phyloP scores from a whole-genome alignment of 2,888 invertebrate genomes.

The Ceramica pisi region DNA sequence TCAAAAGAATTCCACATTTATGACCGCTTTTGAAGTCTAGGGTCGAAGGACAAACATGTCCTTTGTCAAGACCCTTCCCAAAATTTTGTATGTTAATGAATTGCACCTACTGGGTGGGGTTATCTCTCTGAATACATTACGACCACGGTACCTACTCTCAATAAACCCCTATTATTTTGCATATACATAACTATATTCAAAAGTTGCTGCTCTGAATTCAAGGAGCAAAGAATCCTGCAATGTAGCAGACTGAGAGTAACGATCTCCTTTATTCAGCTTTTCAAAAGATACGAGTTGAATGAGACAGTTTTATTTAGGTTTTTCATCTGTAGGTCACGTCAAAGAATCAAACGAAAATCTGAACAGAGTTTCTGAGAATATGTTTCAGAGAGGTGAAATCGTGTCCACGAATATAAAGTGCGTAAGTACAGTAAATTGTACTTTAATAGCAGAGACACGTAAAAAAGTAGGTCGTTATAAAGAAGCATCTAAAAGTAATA shows the following conservation, averaged over 20 bases:
- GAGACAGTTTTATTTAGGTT: slow-evolving; percentile 42
- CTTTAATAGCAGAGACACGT: slow-evolving; percentile 15
- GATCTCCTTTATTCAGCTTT: slow-evolving; percentile 41
- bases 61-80: slow-evolving; percentile 22
- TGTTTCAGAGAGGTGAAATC: slow-evolving; percentile 27
- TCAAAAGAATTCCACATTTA: slow-evolving; percentile 34
- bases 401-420: slow-evolving; percentile 25
- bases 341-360: slow-evolving; percentile 15
- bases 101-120: slow-evolving; percentile 22
- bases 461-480: slow-evolving; percentile 11
- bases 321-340: slow-evolving; percentile 33
- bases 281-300: slow-evolving; percentile 46
- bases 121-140: slow-evolving; percentile 42
- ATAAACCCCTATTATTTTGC: slow-evolving; percentile 31
- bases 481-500: slow-evolving; percentile 35
- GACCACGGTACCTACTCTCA: slow-evolving; percentile 2
- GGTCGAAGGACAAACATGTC: slow-evolving; percentile 16
- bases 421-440: slow-evolving; percentile 27
- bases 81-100: slow-evolving; percentile 47
- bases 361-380: slow-evolving; percentile 22
- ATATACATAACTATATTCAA: slow-evolving; percentile 33
- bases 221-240: slow-evolving; percentile 34
- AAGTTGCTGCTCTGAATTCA: slow-evolving; percentile 32
- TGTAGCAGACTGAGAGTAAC: slow-evolving; percentile 35
- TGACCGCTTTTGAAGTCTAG: slow-evolving; percentile 13